A percentile compares a stretch with the other conserved stretches of the same genome.
These are phyloP conservation scores for Acanthosepion lycidas DNA, from an alignment of 2,888 invertebrate species.

Conservation along the genomic window DNA sequence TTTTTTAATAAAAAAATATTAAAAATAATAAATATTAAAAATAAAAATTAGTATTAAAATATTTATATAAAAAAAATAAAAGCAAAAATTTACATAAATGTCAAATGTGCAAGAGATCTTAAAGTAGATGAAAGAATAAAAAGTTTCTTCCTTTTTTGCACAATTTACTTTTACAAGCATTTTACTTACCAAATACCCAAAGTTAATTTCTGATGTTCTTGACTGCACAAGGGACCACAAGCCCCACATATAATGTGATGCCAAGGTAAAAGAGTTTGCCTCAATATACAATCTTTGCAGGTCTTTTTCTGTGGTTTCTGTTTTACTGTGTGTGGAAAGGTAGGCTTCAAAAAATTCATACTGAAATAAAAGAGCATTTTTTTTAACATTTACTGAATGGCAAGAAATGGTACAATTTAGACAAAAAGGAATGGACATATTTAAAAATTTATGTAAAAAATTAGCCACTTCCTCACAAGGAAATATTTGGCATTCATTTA, in stretches of 20 bases:
- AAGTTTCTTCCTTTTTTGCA: neutral
- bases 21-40: too few relatives aligned
- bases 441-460: neutral
- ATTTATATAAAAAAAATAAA: too few relatives aligned
- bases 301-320: slow-evolving; percentile 58
- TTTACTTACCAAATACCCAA: slow-evolving; percentile 81
- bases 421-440: neutral
- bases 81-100: too few relatives aligned
- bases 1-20: too few relatives aligned
- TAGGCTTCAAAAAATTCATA: slow-evolving; percentile 79
- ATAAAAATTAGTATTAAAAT: too few relatives aligned
- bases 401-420: neutral
- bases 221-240: slow-evolving; percentile 94
- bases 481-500: too few relatives aligned
- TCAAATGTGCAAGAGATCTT: too few relatives aligned
- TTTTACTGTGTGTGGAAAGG: slow-evolving; percentile 72
- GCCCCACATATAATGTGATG: slow-evolving; percentile 94
- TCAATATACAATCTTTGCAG: slow-evolving; percentile 80
- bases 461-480: too few relatives aligned
- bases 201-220: slow-evolving; percentile 89
- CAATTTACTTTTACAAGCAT: neutral
- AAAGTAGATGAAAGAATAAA: neutral
- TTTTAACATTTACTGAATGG: neutral
- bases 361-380: slow-evolving; percentile 63
- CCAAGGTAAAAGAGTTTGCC: slow-evolving; percentile 87